Evolutionary conservation across 2,113 vertebrate species (phyloP), one percentile per base, ranked within the genome.

Genomic region (Sebastes fasciatus): DNA sequence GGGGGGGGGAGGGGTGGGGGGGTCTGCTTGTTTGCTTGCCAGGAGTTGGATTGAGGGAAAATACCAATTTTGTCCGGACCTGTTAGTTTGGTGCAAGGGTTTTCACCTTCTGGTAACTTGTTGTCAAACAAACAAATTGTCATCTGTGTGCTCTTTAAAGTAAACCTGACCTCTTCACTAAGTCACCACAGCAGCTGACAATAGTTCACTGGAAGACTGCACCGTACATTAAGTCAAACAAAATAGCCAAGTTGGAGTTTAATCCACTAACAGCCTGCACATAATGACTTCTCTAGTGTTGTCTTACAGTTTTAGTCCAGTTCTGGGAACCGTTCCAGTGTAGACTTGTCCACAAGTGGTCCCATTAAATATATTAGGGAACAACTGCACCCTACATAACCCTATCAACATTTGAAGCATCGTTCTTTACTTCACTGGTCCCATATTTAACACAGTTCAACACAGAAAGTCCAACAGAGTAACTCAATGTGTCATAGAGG

Each of bases 281-380:
- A 67, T 34, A 71, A 63, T 61, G 52, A 66, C 63, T 70, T 62
- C 57, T 76, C 69, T 42, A 76, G 80, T 57, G 43, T 65, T 57
- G 66, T 79, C 63, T 79, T 82, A 74, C 49, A 74, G 46, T 43
- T 70, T 45, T 16, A 49, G 23, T 49, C 54, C 49, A 45, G 13
- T 74, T 83, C 79, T 87, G 79, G 71, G 73, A 83, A 77, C 66
- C 60, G 66, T 46, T 90, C 77, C 64, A 78, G 16, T n/a, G 17
- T 26, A 62, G 65, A 85, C 83, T 23, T 65, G 63, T 74, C 60
- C 34, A 72, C 60, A 60, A 87, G 62, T 74, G 72, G 63, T 77
- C 68, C 82, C 82, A 83, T 78, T 85, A 82, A 78, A 78, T 34
- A 81, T 67, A 64, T 85, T 46, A 45, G 65, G 65, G 40, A 83